Percentiles rank a stretch among this genome's conserved stretches.
phyloP scores from a whole-genome alignment of 2,113 vertebrate species.

The Rafetus swinhoei region DNA sequence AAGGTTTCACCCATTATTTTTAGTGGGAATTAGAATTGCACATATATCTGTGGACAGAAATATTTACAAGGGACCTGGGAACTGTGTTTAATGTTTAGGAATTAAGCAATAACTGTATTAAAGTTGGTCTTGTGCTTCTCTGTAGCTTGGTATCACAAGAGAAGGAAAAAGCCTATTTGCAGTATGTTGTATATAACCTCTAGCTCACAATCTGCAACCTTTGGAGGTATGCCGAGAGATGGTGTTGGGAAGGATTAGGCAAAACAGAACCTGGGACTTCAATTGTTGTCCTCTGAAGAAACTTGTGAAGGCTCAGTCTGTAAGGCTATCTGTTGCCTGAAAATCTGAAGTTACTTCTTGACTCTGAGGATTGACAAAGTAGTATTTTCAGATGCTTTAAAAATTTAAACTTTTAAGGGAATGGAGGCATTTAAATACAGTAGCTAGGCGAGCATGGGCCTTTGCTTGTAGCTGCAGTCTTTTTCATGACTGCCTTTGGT shows the following conservation, averaged over 20 bases:
- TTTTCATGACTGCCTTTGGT: conserved; percentile 20
- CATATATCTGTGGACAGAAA: not conserved
- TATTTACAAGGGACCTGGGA: not conserved
- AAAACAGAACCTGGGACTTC: accelerated
- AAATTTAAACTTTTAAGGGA: not conserved
- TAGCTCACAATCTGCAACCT: not conserved
- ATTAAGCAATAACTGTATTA: not conserved
- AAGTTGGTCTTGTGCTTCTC: not conserved
- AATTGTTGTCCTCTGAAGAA: not conserved
- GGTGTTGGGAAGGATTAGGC: not conserved
- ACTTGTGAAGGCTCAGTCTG: not conserved
- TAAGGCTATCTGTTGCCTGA: conserved; percentile 2
- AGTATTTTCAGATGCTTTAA: conserved; percentile 29
- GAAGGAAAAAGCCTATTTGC: not conserved
- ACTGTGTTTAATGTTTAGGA: not conserved
- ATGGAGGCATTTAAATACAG: not conserved
- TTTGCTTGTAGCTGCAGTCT: not conserved
- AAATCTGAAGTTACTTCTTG: conserved; percentile 8
- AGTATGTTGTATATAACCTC: not conserved
- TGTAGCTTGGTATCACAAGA: not conserved
- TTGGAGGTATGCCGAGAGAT: not conserved
- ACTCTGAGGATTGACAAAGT: not conserved
- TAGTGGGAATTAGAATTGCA: too few relatives aligned
- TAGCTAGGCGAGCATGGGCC: not conserved
- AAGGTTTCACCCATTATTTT: not conserved